Base-by-base conservation (phyloP, 1,140 invertebrate genomes). In the Phortica variegata region DNA sequence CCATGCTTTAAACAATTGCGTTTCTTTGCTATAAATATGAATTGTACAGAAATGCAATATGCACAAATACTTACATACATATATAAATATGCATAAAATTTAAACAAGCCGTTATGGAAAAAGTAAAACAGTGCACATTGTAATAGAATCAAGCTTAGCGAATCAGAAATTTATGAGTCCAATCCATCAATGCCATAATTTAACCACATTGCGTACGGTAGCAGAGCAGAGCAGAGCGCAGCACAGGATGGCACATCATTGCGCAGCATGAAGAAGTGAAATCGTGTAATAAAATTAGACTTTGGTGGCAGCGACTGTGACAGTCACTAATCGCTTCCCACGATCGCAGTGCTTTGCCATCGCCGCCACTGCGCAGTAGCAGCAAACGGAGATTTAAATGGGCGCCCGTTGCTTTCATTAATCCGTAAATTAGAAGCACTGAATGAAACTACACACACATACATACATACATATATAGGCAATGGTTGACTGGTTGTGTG, bases 371-470 rank as follows among this genome's bases (percentile, higher is more conserved):
- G n/a, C n/a, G n/a, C n/a, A n/a, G n/a, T n/a, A n/a, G n/a, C n/a
- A n/a, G n/a, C 19, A 47, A 34, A 52, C 40, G 42, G 18, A 52
- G 47, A 66, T 60, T 66, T 68, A 63, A 61, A 63, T 66, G 68
- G 68, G 65, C 54, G 63, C 63, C 63, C n/a, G n/a, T n/a, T n/a
- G n/a, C n/a, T n/a, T 68, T 69, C 57, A 66, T 66, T 66, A 66
- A 66, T 66, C 63, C 63, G 63, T 63, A 66, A 66, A 66, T 66
- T 66, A 66, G 63, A 66, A 66, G 60, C 63, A 68, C 63, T 60
- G 54, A 68, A 60, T 58, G 63, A 55, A 68, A 68, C 60, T 60
- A 54, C 40, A 12, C n/a, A 26, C 47, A 47, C 32, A 43, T n/a
- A n/a, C n/a, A n/a, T n/a, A n/a, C n/a, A n/a, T n/a, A n/a, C n/a